Evolutionary conservation across 2,797 vertebrate species (phyloP).

Genomic region (Acipenser transmontanus): DNA sequence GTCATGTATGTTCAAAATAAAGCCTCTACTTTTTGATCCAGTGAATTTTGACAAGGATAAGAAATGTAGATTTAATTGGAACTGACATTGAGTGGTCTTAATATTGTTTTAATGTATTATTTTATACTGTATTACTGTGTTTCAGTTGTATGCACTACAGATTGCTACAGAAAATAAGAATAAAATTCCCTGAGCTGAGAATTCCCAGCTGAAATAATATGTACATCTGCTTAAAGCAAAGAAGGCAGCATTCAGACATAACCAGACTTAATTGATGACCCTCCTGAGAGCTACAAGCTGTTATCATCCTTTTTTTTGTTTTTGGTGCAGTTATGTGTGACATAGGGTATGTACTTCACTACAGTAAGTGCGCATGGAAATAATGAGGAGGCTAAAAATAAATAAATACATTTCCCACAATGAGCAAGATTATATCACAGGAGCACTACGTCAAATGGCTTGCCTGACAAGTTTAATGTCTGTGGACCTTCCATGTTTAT

Average conservation of each 20-base stretch:
- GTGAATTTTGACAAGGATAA: no score
- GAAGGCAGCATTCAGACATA: background rate
- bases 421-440: no score
- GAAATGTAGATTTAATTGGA: no score
- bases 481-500: no score
- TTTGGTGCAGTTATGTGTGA: background rate
- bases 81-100: no score
- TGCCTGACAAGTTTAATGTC: no score
- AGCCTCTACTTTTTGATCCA: no score
- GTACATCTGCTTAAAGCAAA: background rate
- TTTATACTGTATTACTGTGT: background rate
- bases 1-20: no score
- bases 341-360: background rate
- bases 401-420: no score
- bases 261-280: slow-evolving; percentile 1
- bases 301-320: background rate
- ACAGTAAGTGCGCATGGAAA: background rate
- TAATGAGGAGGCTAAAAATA: no score
- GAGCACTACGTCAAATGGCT: no score
- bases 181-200: background rate
- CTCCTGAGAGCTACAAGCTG: background rate
- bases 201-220: background rate
- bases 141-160: background rate
- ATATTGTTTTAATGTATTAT: no score
- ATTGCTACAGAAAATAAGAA: background rate